phyloP scores from a whole-genome alignment of 2,113 vertebrate species.

The Paedocypris sp. region DNA sequence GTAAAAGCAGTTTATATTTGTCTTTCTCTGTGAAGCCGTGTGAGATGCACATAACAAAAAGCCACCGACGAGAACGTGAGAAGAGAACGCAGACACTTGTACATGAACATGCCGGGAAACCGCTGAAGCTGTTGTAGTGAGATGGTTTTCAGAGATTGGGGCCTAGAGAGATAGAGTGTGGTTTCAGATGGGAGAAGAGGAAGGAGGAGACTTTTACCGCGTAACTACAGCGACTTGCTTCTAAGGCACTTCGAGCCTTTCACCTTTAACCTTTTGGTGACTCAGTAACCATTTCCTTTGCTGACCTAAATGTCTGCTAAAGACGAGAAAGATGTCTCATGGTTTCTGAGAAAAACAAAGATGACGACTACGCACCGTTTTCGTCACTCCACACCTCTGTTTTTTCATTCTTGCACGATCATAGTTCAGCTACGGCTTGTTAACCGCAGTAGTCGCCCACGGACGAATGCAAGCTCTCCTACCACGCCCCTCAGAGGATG shows the following conservation, averaged over 20 bases:
- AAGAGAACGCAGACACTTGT: neutral
- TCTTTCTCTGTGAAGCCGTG: too few relatives aligned
- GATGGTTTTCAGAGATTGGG: slow-evolving; percentile 39
- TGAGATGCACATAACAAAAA: too few relatives aligned
- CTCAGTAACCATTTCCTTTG: neutral
- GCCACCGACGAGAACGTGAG: too few relatives aligned
- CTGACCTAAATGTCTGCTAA: neutral
- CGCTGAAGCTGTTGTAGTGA: slow-evolving; percentile 38
- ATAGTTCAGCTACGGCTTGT: slow-evolving; percentile 7
- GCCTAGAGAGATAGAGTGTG: slow-evolving; percentile 32
- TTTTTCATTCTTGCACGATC: slow-evolving; percentile 7
- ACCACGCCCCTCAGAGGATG: neutral
- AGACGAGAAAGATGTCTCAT: slow-evolving; percentile 12
- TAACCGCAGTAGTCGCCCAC: slow-evolving; percentile 47
- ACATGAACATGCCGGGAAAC: slow-evolving; percentile 29
- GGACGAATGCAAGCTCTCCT: slow-evolving; percentile 23
- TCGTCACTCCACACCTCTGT: neutral
- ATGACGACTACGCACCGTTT: slow-evolving; percentile 16
- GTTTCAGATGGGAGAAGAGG: slow-evolving; percentile 29
- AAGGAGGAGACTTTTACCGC: slow-evolving; percentile 9
- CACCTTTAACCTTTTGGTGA: neutral
- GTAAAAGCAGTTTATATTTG: too few relatives aligned
- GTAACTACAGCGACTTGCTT: slow-evolving; percentile 6
- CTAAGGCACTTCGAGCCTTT: neutral
- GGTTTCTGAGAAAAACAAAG: slow-evolving; percentile 2